Percentiles rank a stretch among this genome's conserved stretches.
Conservation (phyloP, 2,888 invertebrate species). For the Chymomyza procnemis region DNA sequence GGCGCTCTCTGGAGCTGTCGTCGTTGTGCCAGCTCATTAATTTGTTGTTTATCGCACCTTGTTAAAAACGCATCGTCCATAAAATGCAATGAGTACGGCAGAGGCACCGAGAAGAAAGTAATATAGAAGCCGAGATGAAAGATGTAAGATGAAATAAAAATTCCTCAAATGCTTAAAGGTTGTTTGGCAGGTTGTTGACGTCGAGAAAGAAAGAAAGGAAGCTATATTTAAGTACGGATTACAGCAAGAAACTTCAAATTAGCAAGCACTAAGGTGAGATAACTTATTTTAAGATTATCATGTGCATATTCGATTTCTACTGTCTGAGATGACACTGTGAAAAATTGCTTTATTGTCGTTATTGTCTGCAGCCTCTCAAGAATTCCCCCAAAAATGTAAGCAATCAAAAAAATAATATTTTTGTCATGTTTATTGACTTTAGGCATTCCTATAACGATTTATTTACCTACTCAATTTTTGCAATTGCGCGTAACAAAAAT, state of each 20-base stretch:
- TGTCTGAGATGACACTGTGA: too few relatives aligned
- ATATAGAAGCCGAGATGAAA: not conserved
- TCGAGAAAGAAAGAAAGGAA: not conserved
- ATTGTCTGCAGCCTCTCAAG: not conserved
- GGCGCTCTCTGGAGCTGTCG: slow-evolving; percentile 50
- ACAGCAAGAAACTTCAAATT: too few relatives aligned
- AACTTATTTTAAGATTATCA: too few relatives aligned
- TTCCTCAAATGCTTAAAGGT: not conserved
- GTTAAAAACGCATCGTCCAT: slow-evolving; percentile 72
- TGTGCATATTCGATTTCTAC: too few relatives aligned
- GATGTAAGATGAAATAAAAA: not conserved
- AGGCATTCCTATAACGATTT: slow-evolving; percentile 28
- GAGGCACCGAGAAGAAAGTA: not conserved
- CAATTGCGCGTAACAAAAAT: slow-evolving; percentile 43
- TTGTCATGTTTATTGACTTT: slow-evolving; percentile 36
- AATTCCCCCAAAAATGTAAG: not conserved
- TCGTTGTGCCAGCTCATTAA: slow-evolving; percentile 73
- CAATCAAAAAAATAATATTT: not conserved
- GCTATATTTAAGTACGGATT: too few relatives aligned
- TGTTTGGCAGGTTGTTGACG: not conserved
- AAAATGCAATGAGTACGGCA: slow-evolving; percentile 4
- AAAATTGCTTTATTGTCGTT: too few relatives aligned
- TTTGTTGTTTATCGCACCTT: slow-evolving; percentile 78
- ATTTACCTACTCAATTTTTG: slow-evolving; percentile 23
- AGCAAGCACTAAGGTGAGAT: too few relatives aligned